phyloP scores from a whole-genome alignment of 2,113 vertebrate species.

The Galemys pyrenaicus region DNA sequence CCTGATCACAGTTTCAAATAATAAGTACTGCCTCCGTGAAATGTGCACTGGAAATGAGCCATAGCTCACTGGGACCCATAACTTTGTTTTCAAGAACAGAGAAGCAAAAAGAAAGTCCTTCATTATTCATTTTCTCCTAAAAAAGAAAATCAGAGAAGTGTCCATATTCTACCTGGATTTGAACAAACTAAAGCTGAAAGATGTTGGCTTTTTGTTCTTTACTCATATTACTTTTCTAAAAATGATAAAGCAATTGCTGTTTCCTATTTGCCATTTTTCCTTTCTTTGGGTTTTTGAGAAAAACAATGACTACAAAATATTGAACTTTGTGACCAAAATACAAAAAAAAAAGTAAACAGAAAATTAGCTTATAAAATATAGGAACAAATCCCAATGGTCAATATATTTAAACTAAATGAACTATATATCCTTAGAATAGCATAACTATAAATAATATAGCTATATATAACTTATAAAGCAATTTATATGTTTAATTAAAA shows the following conservation, averaged over 20 bases:
- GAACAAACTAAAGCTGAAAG: not conserved
- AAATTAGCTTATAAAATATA: slow-evolving; percentile 31
- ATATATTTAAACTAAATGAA: slow-evolving; percentile 50
- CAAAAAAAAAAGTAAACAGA: slow-evolving; percentile 43
- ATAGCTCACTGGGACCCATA: not conserved
- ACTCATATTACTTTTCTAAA: slow-evolving; percentile 41
- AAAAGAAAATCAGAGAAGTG: not conserved
- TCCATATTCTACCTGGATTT: not conserved
- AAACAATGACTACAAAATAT: slow-evolving; percentile 14
- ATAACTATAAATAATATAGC: not conserved
- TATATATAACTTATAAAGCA: not conserved
- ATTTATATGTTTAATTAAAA: slow-evolving; percentile 36
- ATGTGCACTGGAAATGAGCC: not conserved
- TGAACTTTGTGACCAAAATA: not conserved
- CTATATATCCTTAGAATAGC: not conserved
- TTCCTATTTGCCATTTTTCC: slow-evolving; percentile 24
- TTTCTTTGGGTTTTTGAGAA: slow-evolving; percentile 27
- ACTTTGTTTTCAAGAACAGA: not conserved
- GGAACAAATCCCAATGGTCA: slow-evolving; percentile 23
- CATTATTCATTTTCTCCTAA: not conserved
- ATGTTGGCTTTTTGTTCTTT: not conserved
- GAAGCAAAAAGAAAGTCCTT: not conserved
- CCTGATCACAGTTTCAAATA: not conserved
- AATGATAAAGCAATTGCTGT: not conserved
- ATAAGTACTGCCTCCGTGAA: not conserved